A percentile compares a stretch with the other conserved stretches of the same genome.
Conservation (phyloP, 92 coral and sea anemone genomes). For the Siderastrea radians region DNA sequence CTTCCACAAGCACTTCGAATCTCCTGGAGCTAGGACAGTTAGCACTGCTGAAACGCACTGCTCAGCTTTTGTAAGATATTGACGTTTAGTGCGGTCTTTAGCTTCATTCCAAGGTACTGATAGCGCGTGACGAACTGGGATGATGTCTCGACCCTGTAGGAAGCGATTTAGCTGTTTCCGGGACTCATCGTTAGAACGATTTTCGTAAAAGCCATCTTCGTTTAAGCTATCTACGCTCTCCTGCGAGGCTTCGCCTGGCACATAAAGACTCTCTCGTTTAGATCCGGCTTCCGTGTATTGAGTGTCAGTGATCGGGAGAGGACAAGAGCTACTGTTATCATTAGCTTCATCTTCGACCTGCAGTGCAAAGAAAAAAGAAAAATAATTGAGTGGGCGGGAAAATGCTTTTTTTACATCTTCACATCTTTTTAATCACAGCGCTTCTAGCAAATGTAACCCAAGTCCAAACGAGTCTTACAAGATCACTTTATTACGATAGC, state of each 20-base stretch:
- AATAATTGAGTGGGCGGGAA: neutral
- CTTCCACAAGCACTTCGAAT: slow-evolving; percentile 5
- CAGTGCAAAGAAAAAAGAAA: neutral
- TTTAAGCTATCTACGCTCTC: neutral
- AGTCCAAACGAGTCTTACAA: too few relatives aligned
- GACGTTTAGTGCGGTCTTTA: slow-evolving; percentile 38
- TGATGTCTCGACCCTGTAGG: slow-evolving; percentile 35
- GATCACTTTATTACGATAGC: too few relatives aligned
- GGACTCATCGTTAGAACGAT: neutral
- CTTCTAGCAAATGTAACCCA: too few relatives aligned
- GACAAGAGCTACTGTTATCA: neutral
- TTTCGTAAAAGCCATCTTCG: neutral
- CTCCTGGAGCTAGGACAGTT: slow-evolving; percentile 21
- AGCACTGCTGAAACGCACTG: slow-evolving; percentile 37
- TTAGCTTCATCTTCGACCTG: slow-evolving; percentile 10
- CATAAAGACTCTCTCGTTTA: slow-evolving; percentile 15
- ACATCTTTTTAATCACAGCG: too few relatives aligned
- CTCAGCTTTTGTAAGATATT: slow-evolving; percentile 23
- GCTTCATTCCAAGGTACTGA: slow-evolving; percentile 50
- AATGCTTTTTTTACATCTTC: too few relatives aligned
- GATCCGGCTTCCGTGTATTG: neutral
- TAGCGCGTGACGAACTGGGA: slow-evolving; percentile 36
- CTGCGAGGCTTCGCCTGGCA: neutral
- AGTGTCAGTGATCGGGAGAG: neutral
- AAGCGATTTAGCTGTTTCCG: slow-evolving; percentile 24